These are phyloP conservation scores for Uropsilus gracilis DNA, from an alignment of 2,113 vertebrate genomes.

Conservation along the genomic window DNA sequence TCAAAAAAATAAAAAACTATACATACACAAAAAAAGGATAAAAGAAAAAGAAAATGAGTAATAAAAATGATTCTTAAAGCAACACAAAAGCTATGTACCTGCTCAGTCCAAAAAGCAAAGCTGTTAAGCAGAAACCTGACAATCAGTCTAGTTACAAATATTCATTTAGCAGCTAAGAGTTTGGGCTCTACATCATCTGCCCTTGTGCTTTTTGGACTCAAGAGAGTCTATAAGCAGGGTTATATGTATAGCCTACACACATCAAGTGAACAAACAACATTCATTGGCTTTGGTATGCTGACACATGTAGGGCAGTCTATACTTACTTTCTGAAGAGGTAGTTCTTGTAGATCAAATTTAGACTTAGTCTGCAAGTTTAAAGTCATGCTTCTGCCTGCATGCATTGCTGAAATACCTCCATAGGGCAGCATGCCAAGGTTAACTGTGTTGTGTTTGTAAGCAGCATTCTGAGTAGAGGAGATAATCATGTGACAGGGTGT, in stretches of 20 bases:
- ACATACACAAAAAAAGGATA: background rate
- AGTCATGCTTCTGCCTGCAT: constrained; percentile 98
- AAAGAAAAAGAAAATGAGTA: background rate
- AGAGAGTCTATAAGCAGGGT: constrained; percentile 69
- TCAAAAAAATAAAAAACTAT: background rate
- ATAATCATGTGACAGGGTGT: constrained; percentile 98
- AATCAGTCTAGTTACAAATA: constrained; percentile 42
- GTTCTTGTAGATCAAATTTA: constrained; percentile 99
- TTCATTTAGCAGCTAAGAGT: constrained; percentile 48
- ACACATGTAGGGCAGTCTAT: constrained; percentile 84
- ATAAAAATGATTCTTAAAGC: constrained; percentile 76
- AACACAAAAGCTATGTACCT: constrained; percentile 78
- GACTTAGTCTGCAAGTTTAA: constrained; percentile 99
- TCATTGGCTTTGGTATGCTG: constrained; percentile 78
- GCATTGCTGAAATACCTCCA: constrained; percentile 98
- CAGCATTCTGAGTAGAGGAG: constrained; percentile 99
- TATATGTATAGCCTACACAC: constrained; percentile 80
- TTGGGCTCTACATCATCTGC: constrained; percentile 31
- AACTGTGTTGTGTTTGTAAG: constrained; percentile 99
- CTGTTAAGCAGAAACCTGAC: background rate
- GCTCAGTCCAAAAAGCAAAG: constrained; percentile 83
- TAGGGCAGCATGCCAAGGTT: constrained; percentile 99
- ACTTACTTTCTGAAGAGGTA: constrained; percentile 92
- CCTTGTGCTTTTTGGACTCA: constrained; percentile 71
- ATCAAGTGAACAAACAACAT: constrained; percentile 80